phyloP scores from a whole-genome alignment of 1,140 invertebrate genomes.

The Spodoptera litura region DNA sequence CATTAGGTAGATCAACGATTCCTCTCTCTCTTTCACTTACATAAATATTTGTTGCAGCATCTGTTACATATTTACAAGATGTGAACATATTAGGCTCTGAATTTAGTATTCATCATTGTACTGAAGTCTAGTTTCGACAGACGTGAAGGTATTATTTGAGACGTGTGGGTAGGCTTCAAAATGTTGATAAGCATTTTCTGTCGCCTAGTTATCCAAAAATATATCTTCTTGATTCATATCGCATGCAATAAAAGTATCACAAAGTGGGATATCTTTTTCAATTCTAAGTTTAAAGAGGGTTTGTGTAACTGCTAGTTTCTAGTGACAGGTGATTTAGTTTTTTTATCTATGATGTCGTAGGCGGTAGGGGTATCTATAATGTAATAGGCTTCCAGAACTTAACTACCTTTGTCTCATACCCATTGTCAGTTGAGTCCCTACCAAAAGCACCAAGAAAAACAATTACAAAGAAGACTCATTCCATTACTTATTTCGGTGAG shows the following conservation, averaged over 20 bases:
- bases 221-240: slow-evolving; percentile 31
- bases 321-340: no score
- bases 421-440: no score
- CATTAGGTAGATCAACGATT: no score
- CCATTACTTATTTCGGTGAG: background rate
- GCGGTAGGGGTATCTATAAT: no score
- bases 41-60: slow-evolving; percentile 13
- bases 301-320: background rate
- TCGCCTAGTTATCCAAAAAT: slow-evolving; percentile 43
- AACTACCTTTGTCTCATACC: no score
- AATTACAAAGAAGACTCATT: no score
- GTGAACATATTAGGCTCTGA: background rate
- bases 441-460: no score
- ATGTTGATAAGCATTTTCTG: slow-evolving; percentile 39
- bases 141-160: slow-evolving; percentile 43
- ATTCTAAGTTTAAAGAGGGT: background rate
- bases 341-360: no score
- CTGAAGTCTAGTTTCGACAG: slow-evolving; percentile 38
- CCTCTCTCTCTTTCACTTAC: background rate
- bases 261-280: slow-evolving; percentile 25
- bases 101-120: slow-evolving; percentile 44
- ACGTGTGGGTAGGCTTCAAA: slow-evolving; percentile 32
- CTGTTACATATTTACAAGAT: slow-evolving; percentile 13
- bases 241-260: slow-evolving; percentile 27
- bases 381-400: no score